Evolutionary conservation across 2,888 invertebrate species (phyloP), one percentile per base, ranked within the genome.

Genomic region (Clunio marinus): DNA sequence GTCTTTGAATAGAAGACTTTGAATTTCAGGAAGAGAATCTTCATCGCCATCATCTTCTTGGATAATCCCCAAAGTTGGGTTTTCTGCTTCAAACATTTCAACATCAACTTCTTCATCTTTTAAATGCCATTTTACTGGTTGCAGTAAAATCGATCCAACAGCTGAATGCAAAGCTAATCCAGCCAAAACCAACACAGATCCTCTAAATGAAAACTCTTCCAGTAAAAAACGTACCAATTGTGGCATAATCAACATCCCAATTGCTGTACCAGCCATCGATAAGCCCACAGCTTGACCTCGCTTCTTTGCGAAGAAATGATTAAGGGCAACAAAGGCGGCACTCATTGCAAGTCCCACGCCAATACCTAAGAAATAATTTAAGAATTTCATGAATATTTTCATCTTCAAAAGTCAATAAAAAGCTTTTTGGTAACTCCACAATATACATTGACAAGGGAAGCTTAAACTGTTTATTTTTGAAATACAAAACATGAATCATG

Each of bases 201-300:
- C 88, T 68, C 85, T 80, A 76, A 88, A 88, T 59, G 83, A 84
- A 73, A 82, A 89, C 69, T 80, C 81, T 58, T 83, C 83, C 5
- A 89, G 78, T 13, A 89, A 77, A 3, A 87, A 72, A 59, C 85
- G 82, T 70, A 89, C 87, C 70, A 88, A 81, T 75, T 90, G 90
- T 1, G 90, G 90, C 85, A 90, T 87, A 70, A 89, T 81, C 83
- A 90, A 85, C 81, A 89, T 84, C 2, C 89, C 90, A 72, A 90
- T 82, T 2, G 89, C 88, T 0, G 89, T 89, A 0, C 90, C 90
- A 0, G 89, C 89, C 84, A 90, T 86, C 0, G 89, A 89, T 24
- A 89, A 80, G 0, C 90, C 90, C 5, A 90, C 88, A 0, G 90
- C 90, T 76, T 89, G 89, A 0, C 90, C 89, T 22, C 90, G 84